Conservation (phyloP, 2,888 invertebrate species). For the Crepidodera aurea region DNA sequence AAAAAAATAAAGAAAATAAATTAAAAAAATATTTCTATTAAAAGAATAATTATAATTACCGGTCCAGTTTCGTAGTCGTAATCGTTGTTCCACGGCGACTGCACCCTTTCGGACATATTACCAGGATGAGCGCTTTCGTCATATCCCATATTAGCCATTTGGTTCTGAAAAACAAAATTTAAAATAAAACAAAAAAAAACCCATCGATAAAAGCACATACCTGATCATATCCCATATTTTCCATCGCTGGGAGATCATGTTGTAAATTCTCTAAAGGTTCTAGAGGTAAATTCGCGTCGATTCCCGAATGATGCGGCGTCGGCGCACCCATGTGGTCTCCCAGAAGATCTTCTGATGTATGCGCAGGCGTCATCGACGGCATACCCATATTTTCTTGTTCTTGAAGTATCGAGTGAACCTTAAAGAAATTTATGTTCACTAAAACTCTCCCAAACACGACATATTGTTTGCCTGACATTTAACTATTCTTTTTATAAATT, state of each 20-base stretch:
- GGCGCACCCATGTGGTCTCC: slow-evolving; percentile 51
- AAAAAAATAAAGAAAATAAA: slow-evolving; percentile 4
- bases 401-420: slow-evolving; percentile 59
- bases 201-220: slow-evolving; percentile 47
- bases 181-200: not conserved
- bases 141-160: slow-evolving; percentile 79
- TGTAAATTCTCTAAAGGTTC: slow-evolving; percentile 51
- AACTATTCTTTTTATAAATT: too few relatives aligned
- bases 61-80: slow-evolving; percentile 85
- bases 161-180: slow-evolving; percentile 47
- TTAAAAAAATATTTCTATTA: too few relatives aligned
- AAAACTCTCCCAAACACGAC: too few relatives aligned
- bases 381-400: slow-evolving; percentile 56
- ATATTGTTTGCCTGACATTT: too few relatives aligned
- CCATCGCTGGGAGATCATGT: slow-evolving; percentile 64
- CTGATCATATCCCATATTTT: slow-evolving; percentile 70
- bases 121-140: slow-evolving; percentile 71
- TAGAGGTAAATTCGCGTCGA: slow-evolving; percentile 48
- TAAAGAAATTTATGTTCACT: slow-evolving; percentile 21
- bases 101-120: slow-evolving; percentile 66
- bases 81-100: slow-evolving; percentile 77
- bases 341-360: slow-evolving; percentile 54
- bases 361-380: slow-evolving; percentile 57
- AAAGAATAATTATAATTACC: too few relatives aligned
- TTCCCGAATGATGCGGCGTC: slow-evolving; percentile 53